Conservation (phyloP, 2,888 invertebrate genomes). For the Drosophila tripunctata region DNA sequence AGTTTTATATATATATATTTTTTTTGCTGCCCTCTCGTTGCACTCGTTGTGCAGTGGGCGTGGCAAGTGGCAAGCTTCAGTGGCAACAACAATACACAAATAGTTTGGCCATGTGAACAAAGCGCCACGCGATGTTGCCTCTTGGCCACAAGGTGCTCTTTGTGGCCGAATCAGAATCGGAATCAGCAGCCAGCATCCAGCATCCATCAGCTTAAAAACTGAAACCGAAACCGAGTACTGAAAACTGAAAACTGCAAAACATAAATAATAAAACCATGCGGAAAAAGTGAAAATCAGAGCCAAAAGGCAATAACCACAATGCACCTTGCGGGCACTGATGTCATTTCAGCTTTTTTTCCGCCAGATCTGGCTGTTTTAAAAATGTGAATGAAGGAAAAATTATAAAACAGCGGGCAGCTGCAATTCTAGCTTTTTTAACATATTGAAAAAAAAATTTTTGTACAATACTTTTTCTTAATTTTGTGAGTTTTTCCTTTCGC, state of each 20-base stretch:
- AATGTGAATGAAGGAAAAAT: too few species aligned
- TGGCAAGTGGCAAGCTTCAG: constrained; percentile 9
- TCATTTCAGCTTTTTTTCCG: too few species aligned
- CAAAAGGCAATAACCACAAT: constrained; percentile 14
- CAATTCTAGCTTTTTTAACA: too few species aligned
- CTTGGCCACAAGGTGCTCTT: constrained; percentile 29
- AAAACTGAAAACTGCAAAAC: constrained; percentile 5
- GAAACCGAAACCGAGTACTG: constrained; percentile 19
- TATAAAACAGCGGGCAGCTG: too few species aligned
- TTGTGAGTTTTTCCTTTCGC: too few species aligned
- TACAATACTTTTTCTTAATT: too few species aligned
- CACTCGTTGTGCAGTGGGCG: constrained; percentile 42
- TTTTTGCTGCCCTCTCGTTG: constrained; percentile 6
- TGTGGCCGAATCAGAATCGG: neutral
- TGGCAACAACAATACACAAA: constrained; percentile 31
- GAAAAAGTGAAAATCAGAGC: constrained; percentile 8
- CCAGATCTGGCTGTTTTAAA: too few species aligned
- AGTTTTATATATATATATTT: constrained; percentile 8
- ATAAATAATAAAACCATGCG: constrained; percentile 24
- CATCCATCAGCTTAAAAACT: constrained; percentile 27
- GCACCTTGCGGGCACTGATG: too few species aligned
- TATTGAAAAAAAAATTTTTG: too few species aligned
- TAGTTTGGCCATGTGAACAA: constrained; percentile 34
- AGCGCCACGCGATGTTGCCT: constrained; percentile 22
- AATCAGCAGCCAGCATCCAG: neutral